A percentile compares a stretch with the other conserved stretches of the same genome.
Evolutionary conservation across 2,888 invertebrate species (phyloP).

Genomic region (Drosophila setosimentum): DNA sequence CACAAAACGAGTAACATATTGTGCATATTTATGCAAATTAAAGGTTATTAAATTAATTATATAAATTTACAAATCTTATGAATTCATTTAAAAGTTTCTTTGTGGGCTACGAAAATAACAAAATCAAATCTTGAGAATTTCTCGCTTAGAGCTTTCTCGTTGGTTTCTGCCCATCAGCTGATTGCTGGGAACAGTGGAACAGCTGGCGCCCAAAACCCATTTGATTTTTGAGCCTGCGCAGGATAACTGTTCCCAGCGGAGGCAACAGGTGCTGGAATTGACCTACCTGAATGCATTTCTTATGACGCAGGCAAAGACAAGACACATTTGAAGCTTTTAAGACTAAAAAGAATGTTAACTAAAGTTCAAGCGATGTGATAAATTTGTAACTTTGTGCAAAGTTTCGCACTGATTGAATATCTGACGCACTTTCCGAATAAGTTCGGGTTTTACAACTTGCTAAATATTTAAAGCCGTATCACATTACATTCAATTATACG

Average conservation of each 20-base stretch:
- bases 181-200: slow-evolving; percentile 28
- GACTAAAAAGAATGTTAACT: slow-evolving; percentile 21
- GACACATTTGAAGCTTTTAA: neutral
- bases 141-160: slow-evolving; percentile 17
- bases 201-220: slow-evolving; percentile 37
- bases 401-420: slow-evolving; percentile 14
- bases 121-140: too few species aligned
- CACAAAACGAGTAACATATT: slow-evolving; percentile 57
- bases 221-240: slow-evolving; percentile 56
- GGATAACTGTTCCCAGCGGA: slow-evolving; percentile 34
- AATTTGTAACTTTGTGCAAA: slow-evolving; percentile 25
- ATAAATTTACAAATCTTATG: slow-evolving; percentile 22
- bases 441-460: slow-evolving; percentile 1
- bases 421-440: neutral
- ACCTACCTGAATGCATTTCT: slow-evolving; percentile 59
- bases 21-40: slow-evolving; percentile 74
- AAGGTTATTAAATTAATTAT: slow-evolving; percentile 63
- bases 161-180: slow-evolving; percentile 41
- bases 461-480: slow-evolving; percentile 12
- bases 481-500: slow-evolving; percentile 9
- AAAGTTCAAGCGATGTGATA: slow-evolving; percentile 31
- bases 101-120: neutral
- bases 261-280: slow-evolving; percentile 62
- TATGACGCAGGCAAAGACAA: slow-evolving; percentile 33
- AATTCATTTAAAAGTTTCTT: neutral